Evolutionary conservation across 2,888 invertebrate species (phyloP).

Genomic region (Agonopterix heracliana): DNA sequence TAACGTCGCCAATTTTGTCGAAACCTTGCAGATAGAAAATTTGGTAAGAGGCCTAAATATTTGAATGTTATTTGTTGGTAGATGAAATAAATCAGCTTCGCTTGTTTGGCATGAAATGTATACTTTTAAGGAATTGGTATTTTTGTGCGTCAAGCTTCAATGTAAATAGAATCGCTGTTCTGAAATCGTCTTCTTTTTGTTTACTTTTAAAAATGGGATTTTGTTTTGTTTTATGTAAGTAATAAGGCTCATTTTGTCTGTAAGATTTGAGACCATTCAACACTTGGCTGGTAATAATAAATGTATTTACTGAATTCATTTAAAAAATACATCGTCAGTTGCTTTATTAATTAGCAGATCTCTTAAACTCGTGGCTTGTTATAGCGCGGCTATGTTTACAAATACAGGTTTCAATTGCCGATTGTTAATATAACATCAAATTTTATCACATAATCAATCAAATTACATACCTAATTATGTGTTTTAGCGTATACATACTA

Average conservation of each 20-base stretch:
- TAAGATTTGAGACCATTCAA: no score
- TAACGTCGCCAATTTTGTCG: no score
- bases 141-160: slow-evolving; percentile 55
- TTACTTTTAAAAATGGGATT: neutral
- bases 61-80: slow-evolving; percentile 38
- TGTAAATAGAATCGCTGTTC: slow-evolving; percentile 59
- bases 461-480: no score
- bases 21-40: no score
- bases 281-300: neutral
- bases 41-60: neutral
- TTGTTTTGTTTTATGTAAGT: neutral
- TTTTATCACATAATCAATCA: no score
- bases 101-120: slow-evolving; percentile 37
- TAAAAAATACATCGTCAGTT: neutral
- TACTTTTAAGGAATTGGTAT: slow-evolving; percentile 39
- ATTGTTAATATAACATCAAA: no score
- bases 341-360: neutral
- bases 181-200: slow-evolving; percentile 9
- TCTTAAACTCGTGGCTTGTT: neutral
- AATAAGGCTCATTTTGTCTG: neutral
- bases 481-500: no score
- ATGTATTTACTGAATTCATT: neutral
- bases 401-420: no score
- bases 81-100: slow-evolving; percentile 29
- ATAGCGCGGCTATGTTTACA: no score